Base-by-base conservation (phyloP, 2,113 vertebrate species). In the Pedetes capensis region DNA sequence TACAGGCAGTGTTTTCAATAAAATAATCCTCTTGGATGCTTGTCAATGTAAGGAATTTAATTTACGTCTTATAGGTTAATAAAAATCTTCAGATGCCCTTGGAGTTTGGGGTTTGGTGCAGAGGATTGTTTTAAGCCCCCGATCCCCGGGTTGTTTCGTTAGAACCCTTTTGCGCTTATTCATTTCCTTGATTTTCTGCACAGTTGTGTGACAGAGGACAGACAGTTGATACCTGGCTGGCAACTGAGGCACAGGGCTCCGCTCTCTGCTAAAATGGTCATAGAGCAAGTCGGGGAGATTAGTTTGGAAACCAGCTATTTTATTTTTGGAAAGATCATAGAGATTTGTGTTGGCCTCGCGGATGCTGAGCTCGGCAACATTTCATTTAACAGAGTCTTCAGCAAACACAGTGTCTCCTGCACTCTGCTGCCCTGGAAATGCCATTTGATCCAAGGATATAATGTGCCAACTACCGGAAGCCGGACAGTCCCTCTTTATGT, bases 391-490 rank as follows among this genome's bases (percentile, higher is more conserved):
- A 79, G 53, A 87, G 71, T 72, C 57, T 61, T 95, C n/a, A 57
- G 22, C 55, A 86, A 66, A 81, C 59, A 29, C 29, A 76, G 29
- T 49, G 32, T 79, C 94, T 95, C 78, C 2, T 79, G 69, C 27
- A 9, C 63, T 94, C 92, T 86, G 87, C 55, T 84, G 59, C 87
- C 69, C 66, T 71, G 57, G 78, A 95, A 95, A 93, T 93, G 74
- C 89, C 64, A 5, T 37, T 63, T 87, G 53, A 83, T 63, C 76
- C 95, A 79, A 63, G 44, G 74, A 53, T 44, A 64, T 44, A 22
- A 37, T 22, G 69, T 87, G 74, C 74, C 64, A 82, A 53, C 23
- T 32, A 9, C 53, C 59, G 69, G 80, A 79, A 49, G n/a, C 42
- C 66, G n/a, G n/a, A 37, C 2, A 1, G 17, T 63, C 47, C 69